phyloP scores from a whole-genome alignment of 2,113 vertebrate species.

The Albula goreensis region DNA sequence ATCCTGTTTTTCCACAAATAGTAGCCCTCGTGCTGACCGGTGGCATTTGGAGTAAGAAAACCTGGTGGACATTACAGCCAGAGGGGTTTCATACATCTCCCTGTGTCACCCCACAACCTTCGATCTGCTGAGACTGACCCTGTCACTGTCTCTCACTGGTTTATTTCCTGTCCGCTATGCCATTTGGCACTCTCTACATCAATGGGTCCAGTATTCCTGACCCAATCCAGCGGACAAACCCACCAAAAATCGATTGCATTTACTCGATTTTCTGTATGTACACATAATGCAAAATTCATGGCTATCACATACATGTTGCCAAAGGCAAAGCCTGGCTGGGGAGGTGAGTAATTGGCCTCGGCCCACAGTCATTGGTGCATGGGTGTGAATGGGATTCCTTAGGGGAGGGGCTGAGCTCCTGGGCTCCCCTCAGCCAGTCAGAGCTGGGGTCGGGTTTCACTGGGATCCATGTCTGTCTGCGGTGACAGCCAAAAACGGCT shows the following conservation, averaged over 20 bases:
- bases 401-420: not conserved
- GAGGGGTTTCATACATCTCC: too few relatives aligned
- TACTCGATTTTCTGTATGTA: too few relatives aligned
- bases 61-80: too few relatives aligned
- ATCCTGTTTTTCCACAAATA: not conserved
- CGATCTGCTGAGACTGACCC: too few relatives aligned
- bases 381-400: too few relatives aligned
- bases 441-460: slow-evolving; percentile 1
- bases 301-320: not conserved
- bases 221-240: not conserved
- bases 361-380: not conserved
- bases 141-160: not conserved
- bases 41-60: too few relatives aligned
- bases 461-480: not conserved
- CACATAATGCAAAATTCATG: too few relatives aligned
- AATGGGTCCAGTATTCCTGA: not conserved
- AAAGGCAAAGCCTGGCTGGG: not conserved
- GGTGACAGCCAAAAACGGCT: not conserved
- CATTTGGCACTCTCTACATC: not conserved
- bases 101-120: too few relatives aligned
- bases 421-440: not conserved
- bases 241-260: too few relatives aligned
- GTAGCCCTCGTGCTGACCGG: too few relatives aligned
- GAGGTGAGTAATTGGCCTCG: not conserved
- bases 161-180: not conserved